These are phyloP conservation scores for Psilopsiagon aymara DNA, from an alignment of 2,113 vertebrate genomes.

Conservation along the genomic window DNA sequence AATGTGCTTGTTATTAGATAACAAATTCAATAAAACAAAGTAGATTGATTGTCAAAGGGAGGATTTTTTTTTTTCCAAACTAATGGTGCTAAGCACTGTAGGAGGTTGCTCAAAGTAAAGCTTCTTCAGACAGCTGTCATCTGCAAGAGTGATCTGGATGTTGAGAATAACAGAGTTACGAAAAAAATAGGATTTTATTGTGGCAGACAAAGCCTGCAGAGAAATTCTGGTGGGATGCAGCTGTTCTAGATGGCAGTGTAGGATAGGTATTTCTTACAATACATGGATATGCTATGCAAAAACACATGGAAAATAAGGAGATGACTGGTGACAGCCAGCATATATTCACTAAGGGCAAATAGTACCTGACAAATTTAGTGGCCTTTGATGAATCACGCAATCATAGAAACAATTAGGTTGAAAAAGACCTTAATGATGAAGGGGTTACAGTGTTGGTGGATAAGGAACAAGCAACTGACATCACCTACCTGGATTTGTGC, in stretches of 20 bases:
- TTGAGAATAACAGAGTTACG: not conserved
- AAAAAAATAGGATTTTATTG: not conserved
- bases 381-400: not conserved
- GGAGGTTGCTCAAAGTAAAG: not conserved
- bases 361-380: not conserved
- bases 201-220: not conserved
- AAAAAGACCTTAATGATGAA: not conserved
- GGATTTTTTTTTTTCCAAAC: not conserved
- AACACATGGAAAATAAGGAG: not conserved
- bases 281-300: not conserved
- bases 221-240: not conserved
- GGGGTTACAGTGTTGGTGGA: not conserved
- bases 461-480: not conserved
- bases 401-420: not conserved
- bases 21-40: slow-evolving; percentile 40
- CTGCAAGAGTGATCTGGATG: not conserved
- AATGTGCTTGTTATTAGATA: slow-evolving; percentile 23
- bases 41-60: slow-evolving; percentile 25
- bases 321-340: not conserved
- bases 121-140: slow-evolving; percentile 27
- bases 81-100: not conserved
- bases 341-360: not conserved
- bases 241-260: not conserved
- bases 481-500: not conserved
- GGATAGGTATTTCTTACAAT: not conserved